These are phyloP conservation scores for Siniperca chuatsi DNA, from an alignment of 2,113 vertebrate genomes.

Conservation along the genomic window DNA sequence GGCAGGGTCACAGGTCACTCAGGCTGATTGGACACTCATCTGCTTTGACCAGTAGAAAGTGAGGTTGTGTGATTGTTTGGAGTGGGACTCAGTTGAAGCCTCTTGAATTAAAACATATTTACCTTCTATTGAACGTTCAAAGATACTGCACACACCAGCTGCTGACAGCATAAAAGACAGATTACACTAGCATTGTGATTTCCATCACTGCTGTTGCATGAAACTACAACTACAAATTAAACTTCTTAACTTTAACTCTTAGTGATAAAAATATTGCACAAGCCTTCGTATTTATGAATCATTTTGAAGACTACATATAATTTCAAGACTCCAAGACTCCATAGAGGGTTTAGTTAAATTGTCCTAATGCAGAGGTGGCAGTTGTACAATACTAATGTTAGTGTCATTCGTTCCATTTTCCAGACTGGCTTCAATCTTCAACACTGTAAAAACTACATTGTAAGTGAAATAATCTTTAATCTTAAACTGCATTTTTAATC, in stretches of 20 bases:
- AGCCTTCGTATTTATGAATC: background rate
- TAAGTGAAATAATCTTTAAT: background rate
- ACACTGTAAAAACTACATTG: background rate
- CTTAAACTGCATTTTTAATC: background rate
- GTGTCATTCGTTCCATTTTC: background rate
- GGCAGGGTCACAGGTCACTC: conserved; percentile 41
- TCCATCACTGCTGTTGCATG: background rate
- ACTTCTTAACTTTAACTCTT: background rate
- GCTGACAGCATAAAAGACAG: background rate
- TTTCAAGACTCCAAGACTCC: background rate
- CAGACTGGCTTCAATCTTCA: background rate
- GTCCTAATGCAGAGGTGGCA: background rate
- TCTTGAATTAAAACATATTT: conserved; percentile 43
- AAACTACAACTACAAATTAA: background rate
- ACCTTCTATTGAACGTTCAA: background rate
- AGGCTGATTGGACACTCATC: conserved; percentile 31
- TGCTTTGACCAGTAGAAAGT: conserved; percentile 36
- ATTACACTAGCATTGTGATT: background rate
- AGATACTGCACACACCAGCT: conserved; percentile 9
- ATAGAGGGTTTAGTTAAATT: background rate
- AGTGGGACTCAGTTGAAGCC: conserved; percentile 10
- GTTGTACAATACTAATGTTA: background rate
- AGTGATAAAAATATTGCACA: background rate
- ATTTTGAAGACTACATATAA: background rate
- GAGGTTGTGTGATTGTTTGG: conserved; percentile 22